These are phyloP conservation scores for Carapus acus DNA, from an alignment of 2,797 vertebrate genomes.

Conservation along the genomic window DNA sequence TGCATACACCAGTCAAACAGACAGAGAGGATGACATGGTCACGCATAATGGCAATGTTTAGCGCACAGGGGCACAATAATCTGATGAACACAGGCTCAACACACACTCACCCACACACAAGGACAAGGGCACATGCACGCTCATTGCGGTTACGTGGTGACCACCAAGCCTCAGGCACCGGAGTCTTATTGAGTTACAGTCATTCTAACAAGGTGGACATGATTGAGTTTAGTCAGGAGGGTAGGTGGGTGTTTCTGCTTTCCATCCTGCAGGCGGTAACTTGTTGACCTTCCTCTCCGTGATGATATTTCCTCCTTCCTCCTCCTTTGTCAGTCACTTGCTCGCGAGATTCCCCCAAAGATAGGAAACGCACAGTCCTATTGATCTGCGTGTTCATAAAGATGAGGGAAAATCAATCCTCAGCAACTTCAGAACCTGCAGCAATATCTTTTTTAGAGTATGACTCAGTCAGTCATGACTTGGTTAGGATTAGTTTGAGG, in stretches of 20 bases:
- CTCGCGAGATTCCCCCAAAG: slow-evolving; percentile 1
- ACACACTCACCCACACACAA: neutral
- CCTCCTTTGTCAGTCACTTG: neutral
- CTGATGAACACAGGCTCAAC: neutral
- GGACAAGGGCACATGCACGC: slow-evolving; percentile 12
- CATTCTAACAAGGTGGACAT: slow-evolving; percentile 42
- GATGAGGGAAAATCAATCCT: slow-evolving; percentile 2
- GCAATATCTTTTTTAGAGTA: too few relatives aligned
- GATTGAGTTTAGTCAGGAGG: slow-evolving; percentile 37
- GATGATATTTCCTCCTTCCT: slow-evolving; percentile 23
- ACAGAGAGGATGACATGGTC: too few relatives aligned
- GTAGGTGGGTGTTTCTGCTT: slow-evolving; percentile 25
- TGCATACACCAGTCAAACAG: too few relatives aligned
- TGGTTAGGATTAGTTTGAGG: too few relatives aligned
- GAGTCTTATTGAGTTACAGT: slow-evolving; percentile 53
- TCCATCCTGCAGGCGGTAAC: slow-evolving; percentile 14
- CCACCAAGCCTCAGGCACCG: slow-evolving; percentile 29
- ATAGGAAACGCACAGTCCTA: slow-evolving; percentile 1
- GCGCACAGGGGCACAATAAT: too few relatives aligned
- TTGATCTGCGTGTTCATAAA: slow-evolving; percentile 1
- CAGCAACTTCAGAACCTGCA: slow-evolving; percentile 3
- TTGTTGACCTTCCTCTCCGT: slow-evolving; percentile 31
- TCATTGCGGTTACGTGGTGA: slow-evolving; percentile 45
- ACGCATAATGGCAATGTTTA: too few relatives aligned
- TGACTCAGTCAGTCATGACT: too few relatives aligned